Evolutionary conservation across 2,888 invertebrate species (phyloP), one percentile per base, ranked within the genome.

Genomic region (Griposia aprilina): DNA sequence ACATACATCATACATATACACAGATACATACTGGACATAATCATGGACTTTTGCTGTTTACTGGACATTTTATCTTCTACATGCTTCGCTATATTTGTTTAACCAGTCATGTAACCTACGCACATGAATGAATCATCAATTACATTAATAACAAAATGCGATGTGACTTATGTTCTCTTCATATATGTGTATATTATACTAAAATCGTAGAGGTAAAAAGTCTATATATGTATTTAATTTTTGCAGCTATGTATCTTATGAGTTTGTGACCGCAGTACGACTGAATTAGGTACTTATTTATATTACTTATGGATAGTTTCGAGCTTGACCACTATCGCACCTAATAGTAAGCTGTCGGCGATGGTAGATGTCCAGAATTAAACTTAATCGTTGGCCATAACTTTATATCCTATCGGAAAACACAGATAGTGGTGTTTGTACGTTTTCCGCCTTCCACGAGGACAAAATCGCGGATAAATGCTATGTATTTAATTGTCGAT

Each of bases 161-260:
- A 72, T 26, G 17, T 71, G 80, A 80, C 1, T 81, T 50, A 73
- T 63, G 15, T 20, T 10, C 17, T 20, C 20, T 36, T 36, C n/a
- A n/a, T n/a, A n/a, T 36, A 36, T 45, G 10, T 45, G 0, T 15
- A 5, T 52, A 23, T 4, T 20, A 3, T 20, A 45, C 11, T 30
- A 2, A 45, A 30, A 57, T n/a, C 4, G 4, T 30, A 1, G 7
- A 30, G 2, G 26, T 41, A 10, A 41, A 17, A n/a, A 11, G n/a
- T 55, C 6, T n/a, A n/a, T n/a, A n/a, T n/a, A n/a, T n/a, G n/a
- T n/a, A n/a, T 23, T 36, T 52, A 52, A 10, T 6, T 2, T 55
- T 55, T 68, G 23, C 4, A 8, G 5, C 8, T 15, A 50, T 17
- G 50, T 50, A 15, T 50, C 17, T 50, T 52, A 36, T 26, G 20